Percentiles rank a stretch among this genome's conserved stretches.
These are phyloP conservation scores for Macrocentrus cingulum DNA, from an alignment of 1,140 invertebrate genomes.

Conservation along the genomic window DNA sequence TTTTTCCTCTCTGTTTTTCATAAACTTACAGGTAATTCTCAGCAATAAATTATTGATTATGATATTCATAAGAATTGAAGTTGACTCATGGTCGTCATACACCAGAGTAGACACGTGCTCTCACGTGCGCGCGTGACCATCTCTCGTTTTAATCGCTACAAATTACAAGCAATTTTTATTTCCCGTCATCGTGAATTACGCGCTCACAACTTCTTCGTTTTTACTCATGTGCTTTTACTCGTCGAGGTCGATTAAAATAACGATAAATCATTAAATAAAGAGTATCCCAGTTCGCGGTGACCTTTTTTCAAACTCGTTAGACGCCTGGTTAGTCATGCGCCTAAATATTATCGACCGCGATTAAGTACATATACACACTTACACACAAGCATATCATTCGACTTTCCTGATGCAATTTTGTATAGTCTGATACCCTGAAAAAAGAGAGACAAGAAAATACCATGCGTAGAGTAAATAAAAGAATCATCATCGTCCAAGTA, in stretches of 20 bases:
- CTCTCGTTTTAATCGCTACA: conserved; percentile 6
- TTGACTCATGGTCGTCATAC: background rate
- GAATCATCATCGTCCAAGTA: too few species aligned
- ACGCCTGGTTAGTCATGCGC: background rate
- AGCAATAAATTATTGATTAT: background rate
- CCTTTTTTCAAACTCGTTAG: background rate
- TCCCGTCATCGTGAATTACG: background rate
- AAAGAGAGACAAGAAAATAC: too few species aligned
- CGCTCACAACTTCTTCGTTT: background rate
- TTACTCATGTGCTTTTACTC: background rate
- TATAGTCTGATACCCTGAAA: too few species aligned
- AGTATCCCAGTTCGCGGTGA: background rate
- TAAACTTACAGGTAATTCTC: background rate
- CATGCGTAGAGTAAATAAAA: too few species aligned
- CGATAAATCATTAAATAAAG: conserved; percentile 3
- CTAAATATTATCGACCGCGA: background rate
- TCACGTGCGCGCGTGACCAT: conserved; percentile 14
- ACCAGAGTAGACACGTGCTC: background rate
- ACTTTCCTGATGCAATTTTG: too few species aligned
- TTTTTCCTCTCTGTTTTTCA: too few species aligned
- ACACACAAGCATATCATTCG: too few species aligned
- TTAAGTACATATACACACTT: background rate
- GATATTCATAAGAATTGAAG: conserved; percentile 8
- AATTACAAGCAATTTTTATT: conserved; percentile 1
- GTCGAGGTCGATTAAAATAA: conserved; percentile 4